Conservation (phyloP, 2,113 vertebrate genomes). For the Mustela nigripes region DNA sequence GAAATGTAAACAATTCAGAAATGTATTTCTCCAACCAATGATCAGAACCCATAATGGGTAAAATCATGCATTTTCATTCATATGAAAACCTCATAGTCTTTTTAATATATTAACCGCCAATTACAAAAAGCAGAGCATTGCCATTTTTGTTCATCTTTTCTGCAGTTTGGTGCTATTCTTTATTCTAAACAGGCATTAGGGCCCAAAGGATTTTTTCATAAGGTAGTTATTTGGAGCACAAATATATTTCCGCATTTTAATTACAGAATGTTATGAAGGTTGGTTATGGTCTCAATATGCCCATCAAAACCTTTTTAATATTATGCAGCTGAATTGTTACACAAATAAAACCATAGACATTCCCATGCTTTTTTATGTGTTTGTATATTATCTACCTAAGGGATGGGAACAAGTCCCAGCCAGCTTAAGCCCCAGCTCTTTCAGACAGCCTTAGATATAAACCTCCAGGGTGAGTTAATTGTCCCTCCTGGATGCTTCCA, state of each 20-base stretch:
- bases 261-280: conserved; percentile 68
- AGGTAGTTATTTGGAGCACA: conserved; percentile 61
- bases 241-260: conserved; percentile 69
- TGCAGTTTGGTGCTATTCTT: conserved; percentile 58
- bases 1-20: conserved; percentile 59
- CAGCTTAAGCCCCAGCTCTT: background rate
- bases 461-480: background rate
- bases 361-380: background rate
- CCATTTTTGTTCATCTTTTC: conserved; percentile 60
- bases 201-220: conserved; percentile 56
- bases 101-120: conserved; percentile 61
- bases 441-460: background rate
- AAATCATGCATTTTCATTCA: conserved; percentile 68
- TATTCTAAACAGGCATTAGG: conserved; percentile 62
- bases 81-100: conserved; percentile 46
- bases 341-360: conserved; percentile 51
- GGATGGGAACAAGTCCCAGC: background rate
- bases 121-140: conserved; percentile 52
- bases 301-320: conserved; percentile 69
- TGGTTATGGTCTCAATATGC: conserved; percentile 70
- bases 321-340: conserved; percentile 62
- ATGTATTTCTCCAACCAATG: conserved; percentile 40
- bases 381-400: conserved; percentile 38
- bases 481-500: background rate
- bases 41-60: conserved; percentile 33